Evolutionary conservation across 1,140 invertebrate species (phyloP).

Genomic region (Linepithema humile): DNA sequence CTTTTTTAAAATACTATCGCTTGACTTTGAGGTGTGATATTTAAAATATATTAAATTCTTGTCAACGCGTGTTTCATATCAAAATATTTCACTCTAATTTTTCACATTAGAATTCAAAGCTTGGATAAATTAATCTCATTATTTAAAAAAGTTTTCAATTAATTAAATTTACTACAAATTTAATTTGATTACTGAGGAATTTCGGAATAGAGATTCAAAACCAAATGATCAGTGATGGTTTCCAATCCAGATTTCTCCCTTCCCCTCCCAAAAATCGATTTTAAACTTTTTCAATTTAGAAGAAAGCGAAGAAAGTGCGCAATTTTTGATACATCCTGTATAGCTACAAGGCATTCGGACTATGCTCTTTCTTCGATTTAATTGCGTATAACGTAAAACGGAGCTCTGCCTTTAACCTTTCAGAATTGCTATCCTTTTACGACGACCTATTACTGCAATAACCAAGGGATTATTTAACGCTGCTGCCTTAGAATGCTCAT

Average conservation of each 20-base stretch:
- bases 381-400: conserved; percentile 21
- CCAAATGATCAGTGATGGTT: too few relatives aligned
- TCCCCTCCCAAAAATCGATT: too few relatives aligned
- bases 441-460: conserved; percentile 22
- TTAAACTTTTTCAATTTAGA: too few relatives aligned
- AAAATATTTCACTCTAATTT: background rate
- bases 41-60: background rate
- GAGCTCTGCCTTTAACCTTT: conserved; percentile 17
- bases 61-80: too few relatives aligned
- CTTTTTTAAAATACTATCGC: background rate
- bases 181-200: background rate
- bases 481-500: background rate
- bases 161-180: background rate
- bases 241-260: too few relatives aligned
- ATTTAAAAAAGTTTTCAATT: background rate
- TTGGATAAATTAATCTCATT: background rate
- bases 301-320: background rate
- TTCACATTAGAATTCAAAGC: background rate
- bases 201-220: too few relatives aligned
- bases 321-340: background rate
- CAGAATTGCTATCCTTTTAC: conserved; percentile 14
- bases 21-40: background rate
- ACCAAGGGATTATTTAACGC: conserved; percentile 7
- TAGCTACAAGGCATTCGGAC: background rate
- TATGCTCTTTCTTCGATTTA: conserved; percentile 41